Evolutionary conservation across 2,888 invertebrate genomes (phyloP).

Genomic region (Plutella xylostella): DNA sequence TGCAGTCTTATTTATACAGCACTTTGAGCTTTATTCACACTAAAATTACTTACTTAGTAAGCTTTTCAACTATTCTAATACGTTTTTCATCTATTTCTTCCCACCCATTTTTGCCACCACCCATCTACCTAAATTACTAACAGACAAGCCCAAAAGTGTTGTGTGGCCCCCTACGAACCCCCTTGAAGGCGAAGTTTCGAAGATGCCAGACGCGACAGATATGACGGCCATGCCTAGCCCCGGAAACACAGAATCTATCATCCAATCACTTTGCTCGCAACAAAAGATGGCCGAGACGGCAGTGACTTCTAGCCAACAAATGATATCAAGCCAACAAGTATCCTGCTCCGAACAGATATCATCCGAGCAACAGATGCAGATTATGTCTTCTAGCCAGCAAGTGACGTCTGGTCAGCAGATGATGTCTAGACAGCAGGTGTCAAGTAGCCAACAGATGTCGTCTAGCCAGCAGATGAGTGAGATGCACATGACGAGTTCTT

Average conservation of each 20-base stretch:
- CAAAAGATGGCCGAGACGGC: conserved; percentile 1
- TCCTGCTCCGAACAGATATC: no score
- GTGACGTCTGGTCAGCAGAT: no score
- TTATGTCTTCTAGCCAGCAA: no score
- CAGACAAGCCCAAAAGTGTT: conserved; percentile 61
- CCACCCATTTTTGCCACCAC: conserved; percentile 34
- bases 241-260: background rate
- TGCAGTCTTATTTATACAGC: background rate
- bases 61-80: conserved; percentile 45
- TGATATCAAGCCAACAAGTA: no score
- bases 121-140: conserved; percentile 42
- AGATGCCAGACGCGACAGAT: conserved; percentile 20
- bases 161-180: conserved; percentile 65
- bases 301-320: no score
- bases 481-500: background rate
- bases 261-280: background rate
- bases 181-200: conserved; percentile 49
- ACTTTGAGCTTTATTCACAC: no score
- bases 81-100: conserved; percentile 50
- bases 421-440: no score
- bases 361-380: no score
- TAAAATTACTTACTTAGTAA: background rate
- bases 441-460: no score
- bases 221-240: conserved; percentile 14
- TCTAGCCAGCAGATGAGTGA: background rate